Evolutionary conservation across 2,797 vertebrate genomes (phyloP).

Genomic region (Cynodonichthys magdalenae): DNA sequence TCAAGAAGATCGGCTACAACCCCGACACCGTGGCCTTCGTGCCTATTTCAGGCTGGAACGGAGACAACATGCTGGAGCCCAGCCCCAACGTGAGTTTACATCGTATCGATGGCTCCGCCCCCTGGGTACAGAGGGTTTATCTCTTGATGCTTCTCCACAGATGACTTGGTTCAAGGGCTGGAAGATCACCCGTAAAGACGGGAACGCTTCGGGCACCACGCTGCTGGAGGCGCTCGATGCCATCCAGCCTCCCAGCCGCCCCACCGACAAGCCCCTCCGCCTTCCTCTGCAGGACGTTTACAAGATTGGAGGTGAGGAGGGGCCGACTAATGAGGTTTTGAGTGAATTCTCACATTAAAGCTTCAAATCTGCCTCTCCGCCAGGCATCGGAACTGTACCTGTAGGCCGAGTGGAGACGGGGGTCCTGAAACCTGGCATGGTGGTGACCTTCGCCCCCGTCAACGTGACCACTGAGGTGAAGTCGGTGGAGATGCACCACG

Average conservation of each 20-base stretch:
- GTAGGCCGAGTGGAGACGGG: conserved; percentile 85
- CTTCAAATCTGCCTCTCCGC: no score
- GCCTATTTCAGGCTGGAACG: conserved; percentile 86
- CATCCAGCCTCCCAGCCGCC: conserved; percentile 90
- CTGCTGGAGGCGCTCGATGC: conserved; percentile 93
- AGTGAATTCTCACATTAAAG: no score
- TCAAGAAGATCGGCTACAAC: conserved; percentile 88
- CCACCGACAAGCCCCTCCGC: conserved; percentile 92
- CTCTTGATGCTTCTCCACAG: no score
- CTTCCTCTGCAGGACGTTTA: conserved; percentile 96
- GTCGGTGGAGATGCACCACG: conserved; percentile 87
- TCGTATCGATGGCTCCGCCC: no score
- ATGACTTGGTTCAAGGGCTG: conserved; percentile 97
- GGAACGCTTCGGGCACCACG: conserved; percentile 86
- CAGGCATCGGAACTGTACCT: conserved; percentile 85
- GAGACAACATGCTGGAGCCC: conserved; percentile 86
- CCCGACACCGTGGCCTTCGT: conserved; percentile 80
- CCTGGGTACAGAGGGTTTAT: no score
- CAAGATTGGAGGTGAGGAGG: conserved; percentile 93
- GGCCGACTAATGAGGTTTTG: no score
- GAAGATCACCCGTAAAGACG: conserved; percentile 93
- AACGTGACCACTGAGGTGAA: conserved; percentile 85
- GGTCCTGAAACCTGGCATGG: conserved; percentile 80
- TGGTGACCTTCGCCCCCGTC: conserved; percentile 82
- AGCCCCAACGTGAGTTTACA: conserved; percentile 79